Percentiles rank a stretch among this genome's conserved stretches.
These are phyloP conservation scores for Aurelia aurita DNA, from an alignment of 30 jellyfish, hydroid and myxozoan species.

Conservation along the genomic window DNA sequence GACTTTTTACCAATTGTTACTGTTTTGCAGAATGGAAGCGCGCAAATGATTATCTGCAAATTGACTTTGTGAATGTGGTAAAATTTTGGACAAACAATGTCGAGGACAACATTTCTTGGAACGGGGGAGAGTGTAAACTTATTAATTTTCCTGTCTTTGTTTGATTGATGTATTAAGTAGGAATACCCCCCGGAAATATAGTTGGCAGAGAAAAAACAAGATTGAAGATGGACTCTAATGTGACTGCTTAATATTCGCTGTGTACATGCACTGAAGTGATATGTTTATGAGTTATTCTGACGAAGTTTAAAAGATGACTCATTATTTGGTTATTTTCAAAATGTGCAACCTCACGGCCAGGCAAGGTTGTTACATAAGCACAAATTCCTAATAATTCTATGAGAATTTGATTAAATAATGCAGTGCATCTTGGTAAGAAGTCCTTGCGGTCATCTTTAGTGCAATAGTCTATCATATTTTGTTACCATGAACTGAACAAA, in stretches of 20 bases:
- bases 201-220: not conserved
- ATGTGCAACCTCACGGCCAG: not conserved
- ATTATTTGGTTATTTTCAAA: not conserved
- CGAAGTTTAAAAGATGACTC: not conserved
- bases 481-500: too few species aligned
- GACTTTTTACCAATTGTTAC: not conserved
- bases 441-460: too few species aligned
- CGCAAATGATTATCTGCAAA: not conserved
- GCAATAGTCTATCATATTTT: too few species aligned
- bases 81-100: not conserved
- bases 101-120: conserved; percentile 5
- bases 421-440: too few species aligned
- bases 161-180: not conserved
- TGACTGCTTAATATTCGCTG: not conserved
- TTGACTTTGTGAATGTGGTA: not conserved
- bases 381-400: too few species aligned
- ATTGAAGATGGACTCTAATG: not conserved
- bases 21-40: conserved; percentile 12
- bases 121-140: conserved; percentile 15
- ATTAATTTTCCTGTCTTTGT: not conserved
- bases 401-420: too few species aligned
- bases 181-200: not conserved
- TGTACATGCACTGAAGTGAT: too few species aligned
- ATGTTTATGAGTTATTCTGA: not conserved
- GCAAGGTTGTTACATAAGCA: too few species aligned